A percentile compares a stretch with the other conserved stretches of the same genome.
Conservation (phyloP, 2,888 invertebrate species). For the Calameuta pallipes region DNA sequence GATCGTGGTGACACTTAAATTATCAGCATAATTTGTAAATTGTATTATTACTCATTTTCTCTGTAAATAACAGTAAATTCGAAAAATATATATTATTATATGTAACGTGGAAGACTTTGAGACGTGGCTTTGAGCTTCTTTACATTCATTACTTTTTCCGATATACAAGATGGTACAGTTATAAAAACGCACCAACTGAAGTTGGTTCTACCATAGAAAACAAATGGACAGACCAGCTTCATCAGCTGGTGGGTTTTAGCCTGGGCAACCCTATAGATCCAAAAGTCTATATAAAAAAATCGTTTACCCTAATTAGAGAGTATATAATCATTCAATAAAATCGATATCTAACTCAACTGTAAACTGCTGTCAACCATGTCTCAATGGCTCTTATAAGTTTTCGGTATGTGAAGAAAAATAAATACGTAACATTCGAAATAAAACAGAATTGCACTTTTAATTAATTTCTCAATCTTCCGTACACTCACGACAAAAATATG, state of each 20-base stretch:
- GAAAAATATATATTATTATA: conserved; percentile 17
- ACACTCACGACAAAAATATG: conserved; percentile 30
- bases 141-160: not conserved
- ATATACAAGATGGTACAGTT: not conserved
- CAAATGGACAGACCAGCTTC: not conserved
- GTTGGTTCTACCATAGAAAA: not conserved
- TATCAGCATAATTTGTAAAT: conserved; percentile 2
- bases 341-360: not conserved
- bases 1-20: not conserved
- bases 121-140: conserved; percentile 27
- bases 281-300: not conserved
- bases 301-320: not conserved
- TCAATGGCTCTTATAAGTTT: conserved; percentile 19
- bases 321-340: not conserved
- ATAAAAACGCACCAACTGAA: not conserved
- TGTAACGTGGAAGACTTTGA: conserved; percentile 24
- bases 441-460: conserved; percentile 41
- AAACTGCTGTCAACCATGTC: conserved; percentile 27
- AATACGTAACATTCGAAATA: conserved; percentile 16
- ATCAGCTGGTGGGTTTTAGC: not conserved
- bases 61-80: conserved; percentile 21
- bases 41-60: conserved; percentile 8
- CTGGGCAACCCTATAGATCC: too few relatives aligned
- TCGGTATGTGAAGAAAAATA: conserved; percentile 6
- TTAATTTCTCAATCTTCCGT: conserved; percentile 30